Conservation (phyloP, 2,797 vertebrate genomes). For the Pristis pectinata region DNA sequence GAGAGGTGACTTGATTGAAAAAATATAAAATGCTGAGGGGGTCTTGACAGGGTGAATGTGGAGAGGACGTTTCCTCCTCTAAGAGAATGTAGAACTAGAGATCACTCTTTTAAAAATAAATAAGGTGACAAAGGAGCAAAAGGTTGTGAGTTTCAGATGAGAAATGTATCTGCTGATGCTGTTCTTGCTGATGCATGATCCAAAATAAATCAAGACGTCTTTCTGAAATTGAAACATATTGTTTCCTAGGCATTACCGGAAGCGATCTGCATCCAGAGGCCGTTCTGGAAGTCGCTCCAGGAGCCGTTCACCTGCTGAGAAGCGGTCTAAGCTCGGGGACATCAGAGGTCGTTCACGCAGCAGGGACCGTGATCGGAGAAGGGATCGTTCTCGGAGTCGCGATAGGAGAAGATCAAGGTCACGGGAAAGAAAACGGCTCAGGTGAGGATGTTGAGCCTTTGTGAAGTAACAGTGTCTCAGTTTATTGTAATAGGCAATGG, state of each 20-base stretch:
- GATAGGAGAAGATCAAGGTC: conserved; percentile 86
- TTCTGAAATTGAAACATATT: too few relatives aligned
- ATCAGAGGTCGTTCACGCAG: conserved; percentile 65
- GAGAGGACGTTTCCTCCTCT: too few relatives aligned
- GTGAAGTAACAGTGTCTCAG: neutral
- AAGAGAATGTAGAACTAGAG: too few relatives aligned
- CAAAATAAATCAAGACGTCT: neutral
- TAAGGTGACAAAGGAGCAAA: neutral
- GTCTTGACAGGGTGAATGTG: too few relatives aligned
- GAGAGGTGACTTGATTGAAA: too few relatives aligned
- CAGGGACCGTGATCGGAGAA: conserved; percentile 70
- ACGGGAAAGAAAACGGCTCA: conserved; percentile 79
- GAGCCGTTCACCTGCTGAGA: conserved; percentile 86
- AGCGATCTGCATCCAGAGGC: conserved; percentile 80
- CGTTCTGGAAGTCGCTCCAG: conserved; percentile 82
- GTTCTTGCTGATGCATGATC: neutral
- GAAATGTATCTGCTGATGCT: neutral
- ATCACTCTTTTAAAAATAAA: too few relatives aligned
- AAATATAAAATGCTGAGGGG: too few relatives aligned
- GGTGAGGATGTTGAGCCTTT: conserved; percentile 54
- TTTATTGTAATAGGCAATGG: too few relatives aligned
- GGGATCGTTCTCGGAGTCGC: conserved; percentile 76
- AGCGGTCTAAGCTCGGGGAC: conserved; percentile 84
- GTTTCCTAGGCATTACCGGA: conserved; percentile 80
- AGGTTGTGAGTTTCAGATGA: neutral